phyloP scores from a whole-genome alignment of 2,888 invertebrate genomes.

The Pterostichus madidus region DNA sequence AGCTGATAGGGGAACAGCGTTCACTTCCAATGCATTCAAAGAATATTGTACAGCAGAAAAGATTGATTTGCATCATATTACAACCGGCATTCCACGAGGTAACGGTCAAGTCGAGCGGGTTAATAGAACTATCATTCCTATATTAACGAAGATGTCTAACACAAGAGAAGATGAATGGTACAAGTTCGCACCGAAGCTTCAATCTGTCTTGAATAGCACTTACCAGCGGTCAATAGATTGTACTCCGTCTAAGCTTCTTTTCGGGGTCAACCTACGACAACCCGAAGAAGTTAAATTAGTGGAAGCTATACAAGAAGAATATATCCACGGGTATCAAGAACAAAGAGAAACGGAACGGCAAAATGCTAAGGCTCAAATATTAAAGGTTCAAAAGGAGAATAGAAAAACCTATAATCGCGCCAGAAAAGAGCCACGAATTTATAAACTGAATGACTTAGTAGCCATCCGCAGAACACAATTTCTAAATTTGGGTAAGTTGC shows the following conservation, averaged over 20 bases:
- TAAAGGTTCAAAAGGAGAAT: conserved; percentile 14
- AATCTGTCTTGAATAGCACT: conserved; percentile 59
- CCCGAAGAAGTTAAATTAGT: conserved; percentile 1
- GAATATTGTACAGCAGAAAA: neutral
- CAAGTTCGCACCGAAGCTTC: conserved; percentile 54
- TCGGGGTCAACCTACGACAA: conserved; percentile 15
- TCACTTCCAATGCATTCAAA: neutral
- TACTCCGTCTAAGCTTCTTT: conserved; percentile 19
- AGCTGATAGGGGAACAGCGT: no score
- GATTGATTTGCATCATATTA: no score
- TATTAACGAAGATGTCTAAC: conserved; percentile 53
- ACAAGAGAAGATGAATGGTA: conserved; percentile 32
- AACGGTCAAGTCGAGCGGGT: conserved; percentile 56
- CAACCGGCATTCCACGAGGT: no score
- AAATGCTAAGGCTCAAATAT: neutral
- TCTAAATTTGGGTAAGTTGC: neutral
- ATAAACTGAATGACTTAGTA: neutral
- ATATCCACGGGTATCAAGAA: conserved; percentile 2
- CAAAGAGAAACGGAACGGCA: neutral
- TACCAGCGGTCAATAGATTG: conserved; percentile 21
- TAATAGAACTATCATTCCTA: conserved; percentile 65
- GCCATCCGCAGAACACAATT: neutral
- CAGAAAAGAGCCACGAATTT: conserved; percentile 2
- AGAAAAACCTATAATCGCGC: neutral
- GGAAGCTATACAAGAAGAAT: conserved; percentile 29